Conservation (phyloP, 2,113 vertebrate species). For the Notiomystis cincta region DNA sequence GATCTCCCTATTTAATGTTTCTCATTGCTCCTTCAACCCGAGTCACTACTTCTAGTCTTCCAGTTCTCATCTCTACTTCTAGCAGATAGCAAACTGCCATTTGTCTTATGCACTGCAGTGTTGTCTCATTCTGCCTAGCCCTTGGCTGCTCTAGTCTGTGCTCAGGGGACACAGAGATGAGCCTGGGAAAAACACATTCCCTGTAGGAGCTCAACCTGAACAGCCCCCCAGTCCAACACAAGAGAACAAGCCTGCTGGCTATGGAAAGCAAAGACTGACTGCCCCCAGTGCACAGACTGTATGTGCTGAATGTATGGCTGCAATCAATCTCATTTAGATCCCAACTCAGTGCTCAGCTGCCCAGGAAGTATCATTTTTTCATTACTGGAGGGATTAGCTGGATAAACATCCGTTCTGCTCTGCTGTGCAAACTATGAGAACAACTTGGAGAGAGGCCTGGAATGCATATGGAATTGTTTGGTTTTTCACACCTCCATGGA, state of each 20-base stretch:
- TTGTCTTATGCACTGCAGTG: not conserved
- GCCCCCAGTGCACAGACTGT: not conserved
- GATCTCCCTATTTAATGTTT: not conserved
- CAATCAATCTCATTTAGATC: constrained; percentile 25
- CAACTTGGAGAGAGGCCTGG: not conserved
- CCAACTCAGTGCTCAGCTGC: not conserved
- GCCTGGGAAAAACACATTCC: not conserved
- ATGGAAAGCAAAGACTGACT: not conserved
- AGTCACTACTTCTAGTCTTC: not conserved
- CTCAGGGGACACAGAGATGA: not conserved
- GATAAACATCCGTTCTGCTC: constrained; percentile 27
- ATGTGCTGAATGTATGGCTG: not conserved
- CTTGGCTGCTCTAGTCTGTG: not conserved
- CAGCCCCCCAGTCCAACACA: not conserved
- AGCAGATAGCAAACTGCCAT: not conserved
- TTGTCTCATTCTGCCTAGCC: not conserved
- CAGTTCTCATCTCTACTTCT: not conserved
- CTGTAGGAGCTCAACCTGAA: not conserved
- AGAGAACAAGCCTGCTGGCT: not conserved
- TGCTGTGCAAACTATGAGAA: not conserved
- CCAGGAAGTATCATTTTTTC: not conserved
- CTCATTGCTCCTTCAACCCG: not conserved
- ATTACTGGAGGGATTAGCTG: constrained; percentile 39
- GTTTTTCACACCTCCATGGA: not conserved
- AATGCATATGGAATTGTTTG: not conserved